Evolutionary conservation across 2,113 vertebrate genomes (phyloP), one percentile per base, ranked within the genome.

Genomic region (Sebastes fasciatus): DNA sequence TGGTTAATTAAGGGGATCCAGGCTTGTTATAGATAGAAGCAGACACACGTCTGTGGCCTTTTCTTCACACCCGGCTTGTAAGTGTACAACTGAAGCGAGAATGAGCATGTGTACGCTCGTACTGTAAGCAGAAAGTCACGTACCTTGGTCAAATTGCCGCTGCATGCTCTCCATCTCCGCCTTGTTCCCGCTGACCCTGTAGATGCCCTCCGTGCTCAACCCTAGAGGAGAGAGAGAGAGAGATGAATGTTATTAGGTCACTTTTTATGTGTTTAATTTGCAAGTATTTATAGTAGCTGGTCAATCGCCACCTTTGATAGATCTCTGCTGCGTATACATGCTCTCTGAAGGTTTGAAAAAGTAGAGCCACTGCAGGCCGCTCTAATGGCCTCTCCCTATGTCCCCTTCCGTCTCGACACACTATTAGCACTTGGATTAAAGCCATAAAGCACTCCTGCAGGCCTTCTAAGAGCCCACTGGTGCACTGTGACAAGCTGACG

Each of bases 101-200:
- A 76, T n/a, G 19, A 34, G 42, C 48, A 68, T 0, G 10, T 74
- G 57, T 6, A 23, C 17, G 16, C 42, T 23, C 42, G 49, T 62
- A 34, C 4, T 62, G 57, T 10, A 17, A 83, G 10, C 16, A 21
- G 49, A 34, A 43, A 62, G 51, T 42, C 52, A 74, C 93, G 90
- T 73, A 99, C 98, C 98, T 93, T 99, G 98, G 85, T 99, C 98
- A 46, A 99, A 99, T 86, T 98, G 98, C 8, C 98, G 95, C 90
- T 99, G 97, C 90, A 99, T 95, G 83, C 96, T 97, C 85, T 99
- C 98, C 97, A 99, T 99, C 92, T 99, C 98, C 0, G 97, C 97
- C 81, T 99, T 99, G 94, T 99, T 99, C 1, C 98, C 98, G 3
- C 98, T 97, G 65, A 99, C 98, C 10, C 98, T 96, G 79, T 99